phyloP scores from a whole-genome alignment of 1,140 invertebrate species.

The Zaprionus taronus region DNA sequence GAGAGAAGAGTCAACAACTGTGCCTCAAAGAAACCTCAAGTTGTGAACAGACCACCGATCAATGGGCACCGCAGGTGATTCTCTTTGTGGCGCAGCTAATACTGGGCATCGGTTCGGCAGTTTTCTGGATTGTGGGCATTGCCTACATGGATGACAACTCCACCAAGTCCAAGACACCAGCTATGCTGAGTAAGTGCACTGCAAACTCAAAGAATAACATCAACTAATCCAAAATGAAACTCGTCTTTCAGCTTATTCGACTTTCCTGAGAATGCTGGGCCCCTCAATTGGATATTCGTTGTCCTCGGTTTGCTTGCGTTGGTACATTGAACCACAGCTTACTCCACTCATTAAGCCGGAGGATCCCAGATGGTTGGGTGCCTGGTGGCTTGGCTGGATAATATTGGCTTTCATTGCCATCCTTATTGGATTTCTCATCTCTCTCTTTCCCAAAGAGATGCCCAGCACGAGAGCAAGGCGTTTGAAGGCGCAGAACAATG shows the following conservation, averaged over 20 bases:
- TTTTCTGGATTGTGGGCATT: slow-evolving; percentile 88
- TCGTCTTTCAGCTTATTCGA: slow-evolving; percentile 86
- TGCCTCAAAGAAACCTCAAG: slow-evolving; percentile 31
- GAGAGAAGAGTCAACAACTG: slow-evolving; percentile 44
- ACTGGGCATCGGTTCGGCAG: slow-evolving; percentile 87
- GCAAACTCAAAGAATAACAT: background rate
- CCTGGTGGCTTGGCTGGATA: slow-evolving; percentile 94
- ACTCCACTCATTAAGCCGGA: slow-evolving; percentile 88
- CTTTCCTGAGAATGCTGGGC: slow-evolving; percentile 89
- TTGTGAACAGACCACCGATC: slow-evolving; percentile 82
- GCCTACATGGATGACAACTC: slow-evolving; percentile 90
- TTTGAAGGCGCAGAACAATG: background rate
- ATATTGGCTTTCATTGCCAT: slow-evolving; percentile 87
- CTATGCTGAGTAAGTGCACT: slow-evolving; percentile 86
- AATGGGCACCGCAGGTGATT: slow-evolving; percentile 86
- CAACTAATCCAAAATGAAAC: background rate
- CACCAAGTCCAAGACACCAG: slow-evolving; percentile 88
- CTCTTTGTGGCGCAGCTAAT: slow-evolving; percentile 88
- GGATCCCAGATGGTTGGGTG: slow-evolving; percentile 91
- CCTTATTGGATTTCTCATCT: slow-evolving; percentile 86
- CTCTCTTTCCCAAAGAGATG: slow-evolving; percentile 88
- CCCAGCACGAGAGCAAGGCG: slow-evolving; percentile 83
- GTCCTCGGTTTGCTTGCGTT: slow-evolving; percentile 88
- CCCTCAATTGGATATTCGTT: slow-evolving; percentile 89
- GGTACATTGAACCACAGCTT: slow-evolving; percentile 88